Evolutionary conservation across 2,797 vertebrate genomes (phyloP).

Genomic region (Somateria mollissima): DNA sequence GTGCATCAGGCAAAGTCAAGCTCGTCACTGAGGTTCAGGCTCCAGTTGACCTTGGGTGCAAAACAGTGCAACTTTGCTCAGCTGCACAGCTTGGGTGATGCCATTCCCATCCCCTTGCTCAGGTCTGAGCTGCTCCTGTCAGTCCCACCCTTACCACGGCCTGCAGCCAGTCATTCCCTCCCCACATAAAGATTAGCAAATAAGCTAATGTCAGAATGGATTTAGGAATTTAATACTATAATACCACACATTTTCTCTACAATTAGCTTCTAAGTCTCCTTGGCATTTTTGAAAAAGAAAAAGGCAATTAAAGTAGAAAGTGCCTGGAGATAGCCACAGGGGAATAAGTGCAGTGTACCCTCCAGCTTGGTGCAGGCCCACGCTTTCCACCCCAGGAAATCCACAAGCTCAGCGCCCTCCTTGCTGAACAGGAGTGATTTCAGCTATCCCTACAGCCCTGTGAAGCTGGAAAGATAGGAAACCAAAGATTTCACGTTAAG

Average conservation of each 20-base stretch:
- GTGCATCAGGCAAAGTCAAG: neutral
- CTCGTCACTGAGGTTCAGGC: neutral
- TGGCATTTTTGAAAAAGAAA: neutral
- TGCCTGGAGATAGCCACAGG: neutral
- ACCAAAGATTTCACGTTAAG: neutral
- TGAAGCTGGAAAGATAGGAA: neutral
- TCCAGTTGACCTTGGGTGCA: neutral
- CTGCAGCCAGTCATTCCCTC: neutral
- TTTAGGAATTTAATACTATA: neutral
- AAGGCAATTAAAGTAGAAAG: neutral
- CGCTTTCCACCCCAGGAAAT: neutral
- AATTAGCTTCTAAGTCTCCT: constrained; percentile 21
- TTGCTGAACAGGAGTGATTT: neutral
- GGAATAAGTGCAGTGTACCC: neutral
- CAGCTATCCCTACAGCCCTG: neutral
- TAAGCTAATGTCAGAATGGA: constrained; percentile 8
- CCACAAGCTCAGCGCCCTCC: neutral
- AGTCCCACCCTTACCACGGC: neutral
- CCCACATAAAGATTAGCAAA: neutral
- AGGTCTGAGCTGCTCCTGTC: neutral
- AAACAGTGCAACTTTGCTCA: neutral
- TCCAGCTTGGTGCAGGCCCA: neutral
- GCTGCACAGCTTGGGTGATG: neutral
- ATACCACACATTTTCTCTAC: neutral
- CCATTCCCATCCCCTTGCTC: neutral